Conservation (phyloP, 2,113 vertebrate species). For the Cochlearius cochlearius region DNA sequence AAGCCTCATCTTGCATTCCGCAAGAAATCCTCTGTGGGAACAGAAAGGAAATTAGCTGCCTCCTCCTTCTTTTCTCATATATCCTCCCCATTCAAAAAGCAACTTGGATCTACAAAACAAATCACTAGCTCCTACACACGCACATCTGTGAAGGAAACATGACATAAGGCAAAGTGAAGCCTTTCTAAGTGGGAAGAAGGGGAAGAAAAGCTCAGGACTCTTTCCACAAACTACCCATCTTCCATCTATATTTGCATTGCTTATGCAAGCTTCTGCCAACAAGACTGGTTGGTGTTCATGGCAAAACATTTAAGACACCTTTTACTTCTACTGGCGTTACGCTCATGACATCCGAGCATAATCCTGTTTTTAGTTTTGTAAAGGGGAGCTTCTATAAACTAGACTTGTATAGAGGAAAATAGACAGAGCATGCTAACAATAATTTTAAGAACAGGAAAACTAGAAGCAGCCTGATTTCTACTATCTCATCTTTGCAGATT, state of each 20-base stretch:
- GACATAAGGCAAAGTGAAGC: not conserved
- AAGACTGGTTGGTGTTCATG: not conserved
- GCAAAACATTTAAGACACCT: not conserved
- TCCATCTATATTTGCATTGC: not conserved
- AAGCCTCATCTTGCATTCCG: not conserved
- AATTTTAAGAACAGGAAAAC: not conserved
- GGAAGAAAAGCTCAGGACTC: not conserved
- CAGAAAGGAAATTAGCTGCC: not conserved
- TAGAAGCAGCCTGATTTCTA: not conserved
- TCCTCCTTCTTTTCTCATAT: not conserved
- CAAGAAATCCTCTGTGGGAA: not conserved
- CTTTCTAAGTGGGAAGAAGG: not conserved
- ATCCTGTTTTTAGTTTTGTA: not conserved
- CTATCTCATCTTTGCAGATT: not conserved
- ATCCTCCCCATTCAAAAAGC: not conserved
- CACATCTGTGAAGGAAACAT: not conserved
- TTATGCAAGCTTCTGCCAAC: not conserved
- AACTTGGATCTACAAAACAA: not conserved
- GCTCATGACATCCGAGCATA: not conserved
- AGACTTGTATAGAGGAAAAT: not conserved
- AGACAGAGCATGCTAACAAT: not conserved
- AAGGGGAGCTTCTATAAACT: not conserved
- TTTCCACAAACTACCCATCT: not conserved
- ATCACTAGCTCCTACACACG: not conserved
- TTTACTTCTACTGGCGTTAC: not conserved